A percentile compares a stretch with the other conserved stretches of the same genome.
phyloP scores from a whole-genome alignment of 2,797 vertebrate species.

The Oceanodroma leucorhoa region DNA sequence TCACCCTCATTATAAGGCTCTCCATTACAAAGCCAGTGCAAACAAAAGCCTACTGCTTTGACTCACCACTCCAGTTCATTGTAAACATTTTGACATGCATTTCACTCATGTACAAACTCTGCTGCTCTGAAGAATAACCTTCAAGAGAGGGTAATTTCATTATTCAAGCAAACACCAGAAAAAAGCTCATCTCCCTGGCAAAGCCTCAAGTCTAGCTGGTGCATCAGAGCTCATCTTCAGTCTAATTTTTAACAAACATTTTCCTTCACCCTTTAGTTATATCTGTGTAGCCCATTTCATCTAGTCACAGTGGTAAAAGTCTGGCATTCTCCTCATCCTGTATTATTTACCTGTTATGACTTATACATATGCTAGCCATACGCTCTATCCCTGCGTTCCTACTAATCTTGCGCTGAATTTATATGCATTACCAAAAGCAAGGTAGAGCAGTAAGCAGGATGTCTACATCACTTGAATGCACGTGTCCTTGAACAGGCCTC shows the following conservation, averaged over 20 bases:
- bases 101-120: slow-evolving; percentile 24
- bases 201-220: not conserved
- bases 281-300: not conserved
- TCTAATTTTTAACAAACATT: accelerated
- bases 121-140: slow-evolving; percentile 9
- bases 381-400: accelerated
- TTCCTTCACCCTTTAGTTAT: not conserved
- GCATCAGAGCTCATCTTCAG: not conserved
- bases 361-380: not conserved
- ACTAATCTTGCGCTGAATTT: not conserved
- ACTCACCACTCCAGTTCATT: not conserved
- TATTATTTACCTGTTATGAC: not conserved
- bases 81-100: slow-evolving; percentile 64
- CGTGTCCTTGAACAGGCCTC: not conserved
- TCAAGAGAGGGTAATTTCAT: not conserved
- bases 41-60: slow-evolving; percentile 29
- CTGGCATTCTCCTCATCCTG: not conserved
- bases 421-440: not conserved
- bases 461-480: not conserved
- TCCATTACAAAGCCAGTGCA: slow-evolving; percentile 26
- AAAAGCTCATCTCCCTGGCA: not conserved
- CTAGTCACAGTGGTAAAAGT: not conserved
- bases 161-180: not conserved
- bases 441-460: not conserved
- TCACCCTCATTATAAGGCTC: slow-evolving; percentile 45